phyloP scores from a whole-genome alignment of 92 coral and sea anemone genomes.

The Galaxea fascicularis region DNA sequence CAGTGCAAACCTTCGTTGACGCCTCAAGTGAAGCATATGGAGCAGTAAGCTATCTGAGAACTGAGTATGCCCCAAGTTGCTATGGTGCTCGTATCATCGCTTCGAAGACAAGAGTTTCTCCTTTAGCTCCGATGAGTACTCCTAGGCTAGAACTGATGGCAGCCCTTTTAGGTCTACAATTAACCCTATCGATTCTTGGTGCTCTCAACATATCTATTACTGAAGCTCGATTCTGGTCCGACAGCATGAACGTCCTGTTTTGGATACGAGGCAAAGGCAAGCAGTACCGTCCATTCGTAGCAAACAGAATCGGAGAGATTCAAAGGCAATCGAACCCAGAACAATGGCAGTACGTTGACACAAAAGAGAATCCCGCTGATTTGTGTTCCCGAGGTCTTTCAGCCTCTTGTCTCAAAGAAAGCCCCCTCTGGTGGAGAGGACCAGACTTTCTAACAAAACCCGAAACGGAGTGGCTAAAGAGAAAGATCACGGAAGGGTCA shows the following conservation, averaged over 20 bases:
- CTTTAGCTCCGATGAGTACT: constrained; percentile 53
- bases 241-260: constrained; percentile 40
- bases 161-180: constrained; percentile 47
- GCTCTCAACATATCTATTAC: not conserved
- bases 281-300: constrained; percentile 55
- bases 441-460: not conserved
- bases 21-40: constrained; percentile 65
- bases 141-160: constrained; percentile 63
- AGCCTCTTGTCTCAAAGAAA: constrained; percentile 1
- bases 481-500: constrained; percentile 1
- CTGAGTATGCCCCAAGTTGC: constrained; percentile 38
- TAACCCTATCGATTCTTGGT: constrained; percentile 12
- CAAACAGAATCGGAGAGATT: constrained; percentile 62
- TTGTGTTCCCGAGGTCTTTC: constrained; percentile 35
- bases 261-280: constrained; percentile 40
- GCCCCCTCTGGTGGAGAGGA: constrained; percentile 42
- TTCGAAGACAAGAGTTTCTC: constrained; percentile 60
- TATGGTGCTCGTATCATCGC: constrained; percentile 38
- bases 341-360: constrained; percentile 57
- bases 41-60: constrained; percentile 48
- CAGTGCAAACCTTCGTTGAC: constrained; percentile 45
- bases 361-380: constrained; percentile 58
- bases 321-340: constrained; percentile 43
- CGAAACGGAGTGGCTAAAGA: constrained; percentile 23
- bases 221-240: constrained; percentile 36